A percentile compares a stretch with the other conserved stretches of the same genome.
These are phyloP conservation scores for Dermolepida albohirtum DNA, from an alignment of 2,888 invertebrate genomes.

Conservation along the genomic window DNA sequence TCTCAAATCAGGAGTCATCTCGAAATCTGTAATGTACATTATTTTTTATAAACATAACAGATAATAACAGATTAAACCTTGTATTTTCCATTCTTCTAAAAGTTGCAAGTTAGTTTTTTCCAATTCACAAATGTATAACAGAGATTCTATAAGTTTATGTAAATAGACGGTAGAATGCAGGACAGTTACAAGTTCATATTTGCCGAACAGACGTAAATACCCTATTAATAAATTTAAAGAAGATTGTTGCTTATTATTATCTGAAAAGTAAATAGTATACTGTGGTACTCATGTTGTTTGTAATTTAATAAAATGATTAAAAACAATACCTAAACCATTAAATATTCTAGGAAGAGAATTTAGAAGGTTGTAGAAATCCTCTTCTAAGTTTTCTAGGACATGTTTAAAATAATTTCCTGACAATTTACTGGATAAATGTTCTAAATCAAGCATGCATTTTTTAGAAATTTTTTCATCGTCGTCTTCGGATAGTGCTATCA, in stretches of 20 bases:
- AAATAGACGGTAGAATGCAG: constrained; percentile 70
- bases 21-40: constrained; percentile 56
- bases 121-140: constrained; percentile 69
- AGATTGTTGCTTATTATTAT: constrained; percentile 72
- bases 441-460: constrained; percentile 61
- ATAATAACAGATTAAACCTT: constrained; percentile 58
- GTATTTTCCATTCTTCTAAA: constrained; percentile 67
- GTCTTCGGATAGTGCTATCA: constrained; percentile 78
- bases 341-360: constrained; percentile 75
- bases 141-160: constrained; percentile 69
- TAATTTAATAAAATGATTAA: constrained; percentile 20
- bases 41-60: constrained; percentile 14
- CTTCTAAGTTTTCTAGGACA: constrained; percentile 70
- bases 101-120: constrained; percentile 66
- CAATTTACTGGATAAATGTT: constrained; percentile 65
- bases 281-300: constrained; percentile 9
- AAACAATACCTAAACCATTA: constrained; percentile 69
- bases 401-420: constrained; percentile 59
- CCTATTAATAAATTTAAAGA: constrained; percentile 76
- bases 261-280: constrained; percentile 57
- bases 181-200: constrained; percentile 69
- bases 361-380: constrained; percentile 71
- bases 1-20: constrained; percentile 59
- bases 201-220: constrained; percentile 72
- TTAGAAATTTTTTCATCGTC: constrained; percentile 68